phyloP scores from a whole-genome alignment of 1,140 invertebrate genomes.

The Dreissena rostriformis region DNA sequence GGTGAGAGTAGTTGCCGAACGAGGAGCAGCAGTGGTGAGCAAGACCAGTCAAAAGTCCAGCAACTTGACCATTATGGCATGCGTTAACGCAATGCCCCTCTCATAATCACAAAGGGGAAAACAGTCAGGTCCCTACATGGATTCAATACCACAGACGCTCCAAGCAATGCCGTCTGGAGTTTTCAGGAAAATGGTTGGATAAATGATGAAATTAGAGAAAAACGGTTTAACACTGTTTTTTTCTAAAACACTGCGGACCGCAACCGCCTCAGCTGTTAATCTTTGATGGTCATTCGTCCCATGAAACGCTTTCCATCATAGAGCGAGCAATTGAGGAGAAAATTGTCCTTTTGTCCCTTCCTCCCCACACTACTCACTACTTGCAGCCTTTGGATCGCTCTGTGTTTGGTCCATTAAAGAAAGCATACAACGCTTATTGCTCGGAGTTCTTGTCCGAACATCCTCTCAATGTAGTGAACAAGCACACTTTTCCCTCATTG shows the following conservation, averaged over 20 bases:
- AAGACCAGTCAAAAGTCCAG: conserved; percentile 28
- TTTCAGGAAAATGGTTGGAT: conserved; percentile 59
- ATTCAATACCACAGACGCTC: conserved; percentile 28
- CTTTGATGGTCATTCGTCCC: conserved; percentile 62
- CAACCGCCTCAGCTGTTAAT: conserved; percentile 56
- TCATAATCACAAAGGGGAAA: conserved; percentile 58
- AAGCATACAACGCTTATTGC: conserved; percentile 9
- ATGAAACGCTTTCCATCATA: conserved; percentile 57
- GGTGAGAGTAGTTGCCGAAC: conserved; percentile 46
- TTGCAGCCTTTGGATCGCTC: conserved; percentile 18
- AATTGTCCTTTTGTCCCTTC: conserved; percentile 62
- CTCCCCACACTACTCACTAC: conserved; percentile 62
- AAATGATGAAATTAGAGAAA: conserved; percentile 42
- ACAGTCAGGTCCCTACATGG: conserved; percentile 38
- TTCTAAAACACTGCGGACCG: conserved; percentile 47
- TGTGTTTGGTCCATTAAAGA: conserved; percentile 32
- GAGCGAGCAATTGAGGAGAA: conserved; percentile 51
- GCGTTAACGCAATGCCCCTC: conserved; percentile 53
- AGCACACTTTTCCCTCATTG: conserved; percentile 8
- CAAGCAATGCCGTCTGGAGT: conserved; percentile 33
- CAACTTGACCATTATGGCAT: conserved; percentile 59
- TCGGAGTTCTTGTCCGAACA: no score
- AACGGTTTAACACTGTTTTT: conserved; percentile 58
- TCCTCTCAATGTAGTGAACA: no score
- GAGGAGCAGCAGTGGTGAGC: conserved; percentile 22